These are phyloP conservation scores for Mayetiola destructor DNA, from an alignment of 2,888 invertebrate genomes.

Conservation along the genomic window DNA sequence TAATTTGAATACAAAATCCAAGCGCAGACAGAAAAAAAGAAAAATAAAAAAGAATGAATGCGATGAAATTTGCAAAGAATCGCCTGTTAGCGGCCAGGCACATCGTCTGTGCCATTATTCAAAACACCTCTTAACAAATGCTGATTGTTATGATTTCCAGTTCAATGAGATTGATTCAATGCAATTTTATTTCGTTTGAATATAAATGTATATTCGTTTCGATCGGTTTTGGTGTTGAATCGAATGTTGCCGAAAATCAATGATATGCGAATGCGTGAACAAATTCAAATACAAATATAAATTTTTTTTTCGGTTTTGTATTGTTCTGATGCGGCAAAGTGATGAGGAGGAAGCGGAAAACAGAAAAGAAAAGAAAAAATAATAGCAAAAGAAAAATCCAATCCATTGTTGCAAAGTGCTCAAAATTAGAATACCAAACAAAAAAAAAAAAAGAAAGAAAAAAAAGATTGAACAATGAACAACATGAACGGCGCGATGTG, in stretches of 20 bases:
- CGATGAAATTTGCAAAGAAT: conserved; percentile 1
- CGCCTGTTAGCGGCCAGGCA: too few relatives aligned
- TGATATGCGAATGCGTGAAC: too few relatives aligned
- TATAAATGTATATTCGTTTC: background rate
- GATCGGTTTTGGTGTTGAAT: background rate
- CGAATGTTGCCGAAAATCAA: background rate
- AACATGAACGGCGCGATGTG: too few relatives aligned
- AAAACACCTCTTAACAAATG: conserved; percentile 8
- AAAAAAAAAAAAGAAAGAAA: too few relatives aligned
- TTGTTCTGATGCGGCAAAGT: background rate
- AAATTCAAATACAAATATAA: background rate
- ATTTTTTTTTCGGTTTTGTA: too few relatives aligned
- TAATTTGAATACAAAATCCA: background rate
- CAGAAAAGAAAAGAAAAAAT: background rate
- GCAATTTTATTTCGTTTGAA: background rate
- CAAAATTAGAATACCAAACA: conserved; percentile 3
- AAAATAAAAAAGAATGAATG: too few relatives aligned
- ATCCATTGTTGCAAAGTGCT: background rate
- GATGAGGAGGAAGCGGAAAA: background rate
- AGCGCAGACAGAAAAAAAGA: background rate
- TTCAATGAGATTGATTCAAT: conserved; percentile 3
- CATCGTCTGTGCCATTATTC: background rate
- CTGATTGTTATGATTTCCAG: conserved; percentile 10
- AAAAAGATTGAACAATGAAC: too few relatives aligned
- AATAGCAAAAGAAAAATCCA: too few relatives aligned